Conservation (phyloP, 1,140 invertebrate species). For the Epicauta chinensis region DNA sequence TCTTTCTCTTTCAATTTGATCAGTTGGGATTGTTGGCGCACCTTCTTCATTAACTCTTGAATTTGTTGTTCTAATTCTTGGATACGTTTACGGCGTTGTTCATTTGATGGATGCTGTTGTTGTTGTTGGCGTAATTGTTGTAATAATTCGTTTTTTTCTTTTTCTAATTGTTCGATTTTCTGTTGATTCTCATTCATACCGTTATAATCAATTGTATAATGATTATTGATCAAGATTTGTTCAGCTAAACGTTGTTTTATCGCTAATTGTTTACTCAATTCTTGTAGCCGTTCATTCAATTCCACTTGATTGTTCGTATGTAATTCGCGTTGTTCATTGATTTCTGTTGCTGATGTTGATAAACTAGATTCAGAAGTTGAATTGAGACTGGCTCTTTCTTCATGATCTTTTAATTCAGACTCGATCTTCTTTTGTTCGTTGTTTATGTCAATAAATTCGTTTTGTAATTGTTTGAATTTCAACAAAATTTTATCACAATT, state of each 20-base stretch:
- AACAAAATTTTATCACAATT: slow-evolving; percentile 32
- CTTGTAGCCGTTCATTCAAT: slow-evolving; percentile 57
- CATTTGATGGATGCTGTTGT: slow-evolving; percentile 49
- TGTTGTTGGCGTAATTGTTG: slow-evolving; percentile 54
- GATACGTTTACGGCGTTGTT: slow-evolving; percentile 67
- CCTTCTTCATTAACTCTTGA: slow-evolving; percentile 63
- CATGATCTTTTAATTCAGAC: slow-evolving; percentile 42
- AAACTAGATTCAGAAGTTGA: slow-evolving; percentile 7
- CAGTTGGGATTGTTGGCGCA: slow-evolving; percentile 64
- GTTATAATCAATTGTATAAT: slow-evolving; percentile 51
- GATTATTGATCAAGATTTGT: slow-evolving; percentile 58
- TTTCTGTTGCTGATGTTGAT: slow-evolving; percentile 39
- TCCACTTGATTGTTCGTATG: slow-evolving; percentile 47
- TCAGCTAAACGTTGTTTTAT: slow-evolving; percentile 71
- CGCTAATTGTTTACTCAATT: slow-evolving; percentile 65
- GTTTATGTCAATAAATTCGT: slow-evolving; percentile 54
- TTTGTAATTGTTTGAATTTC: slow-evolving; percentile 51
- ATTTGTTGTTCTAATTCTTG: slow-evolving; percentile 74
- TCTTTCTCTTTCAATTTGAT: slow-evolving; percentile 78
- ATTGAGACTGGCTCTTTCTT: slow-evolving; percentile 34
- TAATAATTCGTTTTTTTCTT: slow-evolving; percentile 66
- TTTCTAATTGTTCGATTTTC: slow-evolving; percentile 62
- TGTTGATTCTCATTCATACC: slow-evolving; percentile 61
- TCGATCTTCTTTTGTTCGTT: slow-evolving; percentile 40
- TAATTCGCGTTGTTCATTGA: slow-evolving; percentile 46